Evolutionary conservation across 2,797 vertebrate species (phyloP).

Genomic region (Urosaurus nigricauda): DNA sequence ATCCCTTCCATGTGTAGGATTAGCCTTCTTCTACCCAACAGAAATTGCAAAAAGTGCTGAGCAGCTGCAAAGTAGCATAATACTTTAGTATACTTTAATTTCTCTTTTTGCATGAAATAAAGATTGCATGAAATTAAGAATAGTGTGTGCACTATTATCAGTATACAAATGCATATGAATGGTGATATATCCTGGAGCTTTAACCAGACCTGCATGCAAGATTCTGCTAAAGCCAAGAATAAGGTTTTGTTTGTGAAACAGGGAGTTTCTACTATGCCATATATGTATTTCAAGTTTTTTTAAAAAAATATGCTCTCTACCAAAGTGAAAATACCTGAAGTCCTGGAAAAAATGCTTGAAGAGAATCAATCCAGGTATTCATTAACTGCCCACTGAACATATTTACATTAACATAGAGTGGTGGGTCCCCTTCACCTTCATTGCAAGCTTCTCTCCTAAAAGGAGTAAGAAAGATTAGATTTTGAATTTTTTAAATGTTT

Average conservation of each 20-base stretch:
- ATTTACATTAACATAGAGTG: constrained; percentile 97
- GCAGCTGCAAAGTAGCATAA: not conserved
- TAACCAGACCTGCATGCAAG: not conserved
- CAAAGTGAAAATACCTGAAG: constrained; percentile 84
- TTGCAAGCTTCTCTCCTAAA: constrained; percentile 94
- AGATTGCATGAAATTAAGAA: not conserved
- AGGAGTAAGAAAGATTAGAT: not conserved
- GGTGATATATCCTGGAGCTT: not conserved
- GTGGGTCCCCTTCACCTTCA: constrained; percentile 96
- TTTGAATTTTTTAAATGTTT: not conserved
- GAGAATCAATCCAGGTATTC: constrained; percentile 99
- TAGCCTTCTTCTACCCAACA: not conserved
- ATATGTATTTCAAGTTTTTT: not conserved
- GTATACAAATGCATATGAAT: too few species aligned
- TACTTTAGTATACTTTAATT: not conserved
- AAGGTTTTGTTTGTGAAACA: not conserved
- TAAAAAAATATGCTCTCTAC: not conserved
- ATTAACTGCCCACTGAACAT: constrained; percentile 98
- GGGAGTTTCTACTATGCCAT: fast-evolving
- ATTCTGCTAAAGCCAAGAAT: not conserved
- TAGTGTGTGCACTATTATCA: not conserved
- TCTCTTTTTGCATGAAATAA: not conserved
- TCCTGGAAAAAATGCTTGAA: constrained; percentile 98
- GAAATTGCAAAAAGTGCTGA: not conserved
- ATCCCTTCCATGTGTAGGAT: too few species aligned